These are phyloP conservation scores for Cinara cedri DNA, from an alignment of 2,888 invertebrate genomes.

Conservation along the genomic window DNA sequence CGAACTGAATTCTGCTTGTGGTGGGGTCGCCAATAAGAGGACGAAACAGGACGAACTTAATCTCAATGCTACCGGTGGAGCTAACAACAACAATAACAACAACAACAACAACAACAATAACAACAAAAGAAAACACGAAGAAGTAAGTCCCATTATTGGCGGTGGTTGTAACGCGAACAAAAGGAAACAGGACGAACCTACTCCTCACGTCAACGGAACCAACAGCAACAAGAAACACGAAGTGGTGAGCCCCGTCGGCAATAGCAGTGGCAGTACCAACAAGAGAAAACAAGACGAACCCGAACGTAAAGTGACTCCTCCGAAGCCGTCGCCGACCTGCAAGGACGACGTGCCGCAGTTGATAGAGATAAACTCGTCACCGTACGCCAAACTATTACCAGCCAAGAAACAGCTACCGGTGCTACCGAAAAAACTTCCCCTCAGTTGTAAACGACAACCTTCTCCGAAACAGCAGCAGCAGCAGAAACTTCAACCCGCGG, in stretches of 20 bases:
- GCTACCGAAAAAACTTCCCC: constrained; percentile 43
- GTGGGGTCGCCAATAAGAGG: neutral
- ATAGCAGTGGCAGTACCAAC: neutral
- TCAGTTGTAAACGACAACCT: neutral
- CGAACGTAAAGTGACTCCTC: constrained; percentile 32
- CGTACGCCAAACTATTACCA: constrained; percentile 57
- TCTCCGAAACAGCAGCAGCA: constrained; percentile 33
- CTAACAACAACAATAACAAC: no score
- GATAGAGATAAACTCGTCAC: constrained; percentile 59
- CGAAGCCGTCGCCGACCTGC: neutral
- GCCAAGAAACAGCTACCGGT: constrained; percentile 38
- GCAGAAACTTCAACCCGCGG: constrained; percentile 31
- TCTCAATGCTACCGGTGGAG: neutral
- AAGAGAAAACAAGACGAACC: constrained; percentile 33
- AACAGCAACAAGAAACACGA: constrained; percentile 14
- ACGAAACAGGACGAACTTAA: constrained; percentile 1
- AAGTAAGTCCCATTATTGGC: neutral
- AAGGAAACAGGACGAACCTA: neutral
- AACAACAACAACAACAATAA: neutral
- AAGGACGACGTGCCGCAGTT: constrained; percentile 59
- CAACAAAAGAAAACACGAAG: constrained; percentile 4
- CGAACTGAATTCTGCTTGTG: neutral
- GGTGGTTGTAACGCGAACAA: neutral
- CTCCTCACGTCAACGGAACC: neutral
- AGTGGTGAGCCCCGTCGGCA: neutral